Conservation (phyloP, 2,888 invertebrate species). For the Pycnomerus fuliginosus region DNA sequence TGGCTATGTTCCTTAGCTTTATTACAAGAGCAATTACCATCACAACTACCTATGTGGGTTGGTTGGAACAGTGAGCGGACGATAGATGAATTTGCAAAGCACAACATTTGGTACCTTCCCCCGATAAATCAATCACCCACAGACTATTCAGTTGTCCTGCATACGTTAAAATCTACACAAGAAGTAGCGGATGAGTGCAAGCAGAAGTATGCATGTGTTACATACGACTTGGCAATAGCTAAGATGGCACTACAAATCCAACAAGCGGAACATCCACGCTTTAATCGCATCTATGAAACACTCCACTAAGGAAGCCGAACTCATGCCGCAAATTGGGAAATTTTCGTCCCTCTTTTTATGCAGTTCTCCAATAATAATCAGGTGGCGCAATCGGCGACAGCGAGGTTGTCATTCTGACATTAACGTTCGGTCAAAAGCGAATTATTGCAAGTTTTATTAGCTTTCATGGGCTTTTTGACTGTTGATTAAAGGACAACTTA, state of each 20-base stretch:
- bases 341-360: too few species aligned
- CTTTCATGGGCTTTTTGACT: slow-evolving; percentile 36
- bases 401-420: too few species aligned
- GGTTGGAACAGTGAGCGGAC: slow-evolving; percentile 34
- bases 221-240: slow-evolving; percentile 40
- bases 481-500: slow-evolving; percentile 38
- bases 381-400: too few species aligned
- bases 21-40: slow-evolving; percentile 24
- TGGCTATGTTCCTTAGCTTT: slow-evolving; percentile 29
- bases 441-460: too few species aligned
- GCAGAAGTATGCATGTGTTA: slow-evolving; percentile 32
- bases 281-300: background rate
- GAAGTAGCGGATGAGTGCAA: slow-evolving; percentile 34
- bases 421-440: too few species aligned
- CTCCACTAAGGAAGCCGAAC: too few species aligned
- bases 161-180: slow-evolving; percentile 33
- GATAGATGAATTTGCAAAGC: slow-evolving; percentile 27
- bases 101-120: slow-evolving; percentile 37
- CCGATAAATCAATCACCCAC: slow-evolving; percentile 41
- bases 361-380: too few species aligned
- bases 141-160: slow-evolving; percentile 33
- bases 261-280: slow-evolving; percentile 27
- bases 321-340: too few species aligned
- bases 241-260: slow-evolving; percentile 31
- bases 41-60: slow-evolving; percentile 37